phyloP scores from a whole-genome alignment of 53 echinoderm and acorn worm species.

The Stichopus horrens region DNA sequence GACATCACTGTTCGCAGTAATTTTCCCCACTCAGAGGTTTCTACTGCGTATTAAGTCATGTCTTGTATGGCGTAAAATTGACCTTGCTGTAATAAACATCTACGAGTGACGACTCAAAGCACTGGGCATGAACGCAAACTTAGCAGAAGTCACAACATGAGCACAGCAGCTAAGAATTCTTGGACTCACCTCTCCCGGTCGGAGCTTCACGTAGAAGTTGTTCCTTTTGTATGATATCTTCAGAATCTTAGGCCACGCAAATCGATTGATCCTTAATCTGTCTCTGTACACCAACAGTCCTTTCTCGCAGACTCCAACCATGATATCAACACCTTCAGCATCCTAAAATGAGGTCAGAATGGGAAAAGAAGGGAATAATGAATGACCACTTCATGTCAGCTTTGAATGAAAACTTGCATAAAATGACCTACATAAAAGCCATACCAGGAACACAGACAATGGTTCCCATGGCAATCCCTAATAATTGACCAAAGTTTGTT shows the following conservation, averaged over 20 bases:
- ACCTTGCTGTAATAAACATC: too few species aligned
- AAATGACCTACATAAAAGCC: too few species aligned
- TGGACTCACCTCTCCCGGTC: conserved; percentile 90
- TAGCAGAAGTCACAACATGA: background rate
- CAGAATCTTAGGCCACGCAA: conserved; percentile 99
- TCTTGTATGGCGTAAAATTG: too few species aligned
- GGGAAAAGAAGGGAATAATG: background rate
- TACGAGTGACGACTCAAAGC: too few species aligned
- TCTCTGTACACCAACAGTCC: conserved; percentile 98
- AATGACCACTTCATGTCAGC: background rate
- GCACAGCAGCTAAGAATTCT: background rate
- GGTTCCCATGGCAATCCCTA: too few species aligned
- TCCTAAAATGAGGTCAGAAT: conserved; percentile 57
- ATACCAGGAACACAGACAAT: too few species aligned
- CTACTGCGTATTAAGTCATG: too few species aligned
- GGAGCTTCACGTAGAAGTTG: conserved; percentile 99
- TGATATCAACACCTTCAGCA: conserved; percentile 99
- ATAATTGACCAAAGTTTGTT: too few species aligned
- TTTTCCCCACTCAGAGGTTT: too few species aligned
- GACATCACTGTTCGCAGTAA: too few species aligned
- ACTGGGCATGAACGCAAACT: background rate
- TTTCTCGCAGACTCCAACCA: conserved; percentile 97
- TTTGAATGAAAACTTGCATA: background rate
- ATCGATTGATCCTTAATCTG: conserved; percentile 97
- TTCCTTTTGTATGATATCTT: conserved; percentile 99